Evolutionary conservation across 2,113 vertebrate genomes (phyloP), one percentile per base, ranked within the genome.

Genomic region (Lagopus leucura): DNA sequence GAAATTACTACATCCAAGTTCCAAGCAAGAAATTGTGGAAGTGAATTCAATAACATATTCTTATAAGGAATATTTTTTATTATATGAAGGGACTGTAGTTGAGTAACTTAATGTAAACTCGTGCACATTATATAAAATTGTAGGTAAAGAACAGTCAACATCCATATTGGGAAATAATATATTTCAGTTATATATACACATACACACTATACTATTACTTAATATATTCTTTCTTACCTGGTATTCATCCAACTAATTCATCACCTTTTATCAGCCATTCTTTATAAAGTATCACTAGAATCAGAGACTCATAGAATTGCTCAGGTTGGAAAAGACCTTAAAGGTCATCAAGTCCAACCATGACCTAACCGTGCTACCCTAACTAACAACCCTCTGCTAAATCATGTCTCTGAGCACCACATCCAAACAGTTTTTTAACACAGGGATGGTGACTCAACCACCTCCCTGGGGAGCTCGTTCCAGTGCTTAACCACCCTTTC

Each of bases 221-320:
- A 42, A 42, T 16, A 42, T 42, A 42, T 42, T 13, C 47, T 92
- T 52, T 82, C 43, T 89, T 43, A 85, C 82, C 85, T 92, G 90
- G 88, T 67, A 84, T 82, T 94, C 87, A 75, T 69, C 88, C 88
- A 91, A 25, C 63, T 47, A 70, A 67, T 40, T 75, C 94, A 69
- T 81, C 80, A 45, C 70, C 14, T 75, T 74, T 86, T 66, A 81
- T 63, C 88, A 91, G 85, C 80, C 83, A 74, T 65, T 90, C 88
- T 91, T 92, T 73, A n/a, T 32, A 92, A 90, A 72, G 71, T 77
- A 80, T 93, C 92, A 55, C 91, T 76, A 77, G 42, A 43, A 43
- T 43, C 42, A 43, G 42, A 43, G 42, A 43, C 6, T 43, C 42
- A 43, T 7, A 43, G 42, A 43, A 43, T 43, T 43, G 15, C 42